These are phyloP conservation scores for Drosophila pegasa DNA, from an alignment of 2,888 invertebrate genomes.

Conservation along the genomic window DNA sequence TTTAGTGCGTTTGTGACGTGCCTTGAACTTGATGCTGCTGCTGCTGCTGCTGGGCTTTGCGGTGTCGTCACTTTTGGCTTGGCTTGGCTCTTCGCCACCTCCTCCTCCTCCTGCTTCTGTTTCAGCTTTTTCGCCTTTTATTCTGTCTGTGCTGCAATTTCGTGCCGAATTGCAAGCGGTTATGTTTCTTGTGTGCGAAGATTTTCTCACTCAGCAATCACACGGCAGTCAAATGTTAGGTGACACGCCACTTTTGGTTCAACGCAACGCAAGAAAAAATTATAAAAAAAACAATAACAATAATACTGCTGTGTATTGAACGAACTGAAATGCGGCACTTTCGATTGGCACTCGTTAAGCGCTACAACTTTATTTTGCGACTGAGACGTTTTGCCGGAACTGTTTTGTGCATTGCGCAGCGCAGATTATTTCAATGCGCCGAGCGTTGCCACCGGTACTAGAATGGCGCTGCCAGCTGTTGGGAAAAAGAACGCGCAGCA, in stretches of 20 bases:
- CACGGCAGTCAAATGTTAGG: conserved; percentile 4
- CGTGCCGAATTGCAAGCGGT: conserved; percentile 19
- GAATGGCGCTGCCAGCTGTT: conserved; percentile 26
- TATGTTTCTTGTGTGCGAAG: conserved; percentile 12
- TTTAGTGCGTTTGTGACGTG: conserved; percentile 35
- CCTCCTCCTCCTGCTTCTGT: not conserved
- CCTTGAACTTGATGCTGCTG: conserved; percentile 49
- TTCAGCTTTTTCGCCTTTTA: not conserved
- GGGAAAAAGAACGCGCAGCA: conserved; percentile 14
- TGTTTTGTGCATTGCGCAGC: conserved; percentile 46
- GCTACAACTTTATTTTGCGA: conserved; percentile 64
- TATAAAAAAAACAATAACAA: conserved; percentile 50
- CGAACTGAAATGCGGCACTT: conserved; percentile 32
- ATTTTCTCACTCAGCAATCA: conserved; percentile 23
- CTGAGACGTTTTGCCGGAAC: conserved; percentile 39
- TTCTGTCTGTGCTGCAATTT: conserved; percentile 23
- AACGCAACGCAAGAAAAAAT: conserved; percentile 37
- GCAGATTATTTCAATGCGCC: conserved; percentile 40
- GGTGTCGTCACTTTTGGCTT: conserved; percentile 56
- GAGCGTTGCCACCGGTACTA: conserved; percentile 36
- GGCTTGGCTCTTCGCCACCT: not conserved
- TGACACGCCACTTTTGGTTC: conserved; percentile 22
- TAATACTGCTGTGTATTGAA: conserved; percentile 65
- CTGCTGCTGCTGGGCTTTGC: conserved; percentile 20
- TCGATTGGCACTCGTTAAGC: conserved; percentile 14